Conservation (phyloP, 1,140 invertebrate species). For the Heliothis virescens region DNA sequence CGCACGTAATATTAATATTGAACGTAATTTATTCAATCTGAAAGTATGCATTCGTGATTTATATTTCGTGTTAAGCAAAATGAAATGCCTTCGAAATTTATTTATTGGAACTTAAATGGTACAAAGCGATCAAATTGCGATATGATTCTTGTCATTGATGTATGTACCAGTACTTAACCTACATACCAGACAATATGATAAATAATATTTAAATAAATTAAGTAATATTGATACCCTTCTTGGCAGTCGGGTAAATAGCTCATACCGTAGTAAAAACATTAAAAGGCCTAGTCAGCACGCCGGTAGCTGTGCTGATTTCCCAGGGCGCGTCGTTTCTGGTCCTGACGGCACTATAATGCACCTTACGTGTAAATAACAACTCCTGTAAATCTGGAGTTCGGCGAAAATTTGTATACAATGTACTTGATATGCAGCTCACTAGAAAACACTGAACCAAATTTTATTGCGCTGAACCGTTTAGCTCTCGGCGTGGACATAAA, state of each 20-base stretch:
- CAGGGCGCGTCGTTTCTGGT: no score
- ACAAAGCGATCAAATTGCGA: background rate
- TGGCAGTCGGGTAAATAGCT: no score
- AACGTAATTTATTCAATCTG: constrained; percentile 43
- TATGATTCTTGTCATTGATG: background rate
- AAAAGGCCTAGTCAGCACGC: no score
- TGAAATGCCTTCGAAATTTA: background rate
- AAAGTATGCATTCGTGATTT: constrained; percentile 24
- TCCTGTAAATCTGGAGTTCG: no score
- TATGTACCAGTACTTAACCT: no score
- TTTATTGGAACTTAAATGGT: background rate
- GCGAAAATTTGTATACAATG: background rate
- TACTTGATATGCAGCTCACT: background rate
- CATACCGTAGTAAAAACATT: no score
- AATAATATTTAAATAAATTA: no score
- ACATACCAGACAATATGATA: no score
- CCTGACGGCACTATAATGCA: no score
- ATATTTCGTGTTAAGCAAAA: constrained; percentile 15
- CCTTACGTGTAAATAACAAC: no score
- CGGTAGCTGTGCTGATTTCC: no score
- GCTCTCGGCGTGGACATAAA: constrained; percentile 47
- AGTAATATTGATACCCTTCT: no score
- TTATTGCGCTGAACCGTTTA: constrained; percentile 40
- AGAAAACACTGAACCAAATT: constrained; percentile 23
- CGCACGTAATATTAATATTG: constrained; percentile 31